Percentiles rank a stretch among this genome's conserved stretches.
phyloP scores from a whole-genome alignment of 2,113 vertebrate genomes.

The Oreamnos americanus region DNA sequence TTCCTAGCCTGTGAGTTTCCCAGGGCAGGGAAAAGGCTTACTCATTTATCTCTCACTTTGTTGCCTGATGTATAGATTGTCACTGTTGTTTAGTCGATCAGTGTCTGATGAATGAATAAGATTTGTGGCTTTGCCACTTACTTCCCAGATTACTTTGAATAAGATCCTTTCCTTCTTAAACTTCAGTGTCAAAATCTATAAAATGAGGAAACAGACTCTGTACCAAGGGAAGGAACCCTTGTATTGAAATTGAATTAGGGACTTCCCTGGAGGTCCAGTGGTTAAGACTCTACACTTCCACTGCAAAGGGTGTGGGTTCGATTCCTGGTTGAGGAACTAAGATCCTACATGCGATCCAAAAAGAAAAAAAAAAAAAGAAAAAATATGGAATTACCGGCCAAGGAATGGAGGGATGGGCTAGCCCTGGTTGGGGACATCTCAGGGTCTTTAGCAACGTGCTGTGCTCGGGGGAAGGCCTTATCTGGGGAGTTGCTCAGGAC shows the following conservation, averaged over 20 bases:
- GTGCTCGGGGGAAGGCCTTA: background rate
- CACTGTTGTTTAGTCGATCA: background rate
- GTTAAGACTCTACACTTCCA: background rate
- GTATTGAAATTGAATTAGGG: background rate
- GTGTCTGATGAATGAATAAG: background rate
- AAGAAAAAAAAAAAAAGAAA: background rate
- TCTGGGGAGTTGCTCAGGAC: background rate
- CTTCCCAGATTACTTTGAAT: background rate
- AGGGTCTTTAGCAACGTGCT: background rate
- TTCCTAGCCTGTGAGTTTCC: background rate
- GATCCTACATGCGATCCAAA: background rate
- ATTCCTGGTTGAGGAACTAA: background rate
- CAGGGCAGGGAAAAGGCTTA: background rate
- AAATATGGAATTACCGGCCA: background rate
- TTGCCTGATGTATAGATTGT: background rate
- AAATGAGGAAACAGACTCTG: background rate
- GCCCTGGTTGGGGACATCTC: background rate
- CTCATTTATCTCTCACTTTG: background rate
- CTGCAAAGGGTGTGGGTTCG: background rate
- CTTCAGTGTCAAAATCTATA: background rate
- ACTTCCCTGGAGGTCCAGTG: background rate
- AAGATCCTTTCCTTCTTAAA: background rate
- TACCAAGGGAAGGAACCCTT: background rate
- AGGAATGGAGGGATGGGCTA: background rate
- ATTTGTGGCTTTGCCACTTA: slow-evolving; percentile 15